A percentile compares a stretch with the other conserved stretches of the same genome.
phyloP scores from a whole-genome alignment of 2,888 invertebrate species.

The Noctua comes region DNA sequence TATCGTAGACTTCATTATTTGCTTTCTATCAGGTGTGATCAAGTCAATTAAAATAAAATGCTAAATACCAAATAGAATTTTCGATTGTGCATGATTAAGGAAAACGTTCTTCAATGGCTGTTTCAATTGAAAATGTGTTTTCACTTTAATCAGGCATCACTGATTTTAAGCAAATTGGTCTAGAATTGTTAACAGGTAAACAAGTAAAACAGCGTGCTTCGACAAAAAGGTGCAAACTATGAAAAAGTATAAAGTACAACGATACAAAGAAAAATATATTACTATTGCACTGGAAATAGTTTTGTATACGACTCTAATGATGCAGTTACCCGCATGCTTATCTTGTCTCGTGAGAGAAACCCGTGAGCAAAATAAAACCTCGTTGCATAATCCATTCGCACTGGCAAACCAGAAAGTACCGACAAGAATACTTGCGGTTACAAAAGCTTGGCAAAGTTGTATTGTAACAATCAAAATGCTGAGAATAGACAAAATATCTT shows the following conservation, averaged over 20 bases:
- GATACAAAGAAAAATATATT: constrained; percentile 7
- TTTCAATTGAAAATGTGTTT: neutral
- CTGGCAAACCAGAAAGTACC: constrained; percentile 24
- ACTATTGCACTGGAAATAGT: constrained; percentile 23
- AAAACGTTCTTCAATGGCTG: neutral
- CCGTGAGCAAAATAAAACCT: constrained; percentile 42
- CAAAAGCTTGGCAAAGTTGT: neutral
- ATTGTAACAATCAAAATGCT: neutral
- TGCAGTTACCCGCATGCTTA: constrained; percentile 45
- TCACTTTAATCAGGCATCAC: neutral
- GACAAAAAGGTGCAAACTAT: neutral
- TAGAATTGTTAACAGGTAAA: neutral
- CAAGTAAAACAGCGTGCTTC: neutral
- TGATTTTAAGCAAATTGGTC: neutral
- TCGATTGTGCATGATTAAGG: neutral
- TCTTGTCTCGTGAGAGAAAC: constrained; percentile 39
- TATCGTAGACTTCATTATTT: neutral
- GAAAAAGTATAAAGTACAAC: neutral
- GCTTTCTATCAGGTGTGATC: neutral
- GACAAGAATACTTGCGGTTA: neutral
- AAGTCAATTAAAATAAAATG: neutral
- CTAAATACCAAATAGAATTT: neutral
- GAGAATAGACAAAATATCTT: neutral
- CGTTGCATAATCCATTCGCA: constrained; percentile 6
- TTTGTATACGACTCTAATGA: constrained; percentile 40